Conservation (phyloP, 2,888 invertebrate genomes). For the Macrophya alboannulata region DNA sequence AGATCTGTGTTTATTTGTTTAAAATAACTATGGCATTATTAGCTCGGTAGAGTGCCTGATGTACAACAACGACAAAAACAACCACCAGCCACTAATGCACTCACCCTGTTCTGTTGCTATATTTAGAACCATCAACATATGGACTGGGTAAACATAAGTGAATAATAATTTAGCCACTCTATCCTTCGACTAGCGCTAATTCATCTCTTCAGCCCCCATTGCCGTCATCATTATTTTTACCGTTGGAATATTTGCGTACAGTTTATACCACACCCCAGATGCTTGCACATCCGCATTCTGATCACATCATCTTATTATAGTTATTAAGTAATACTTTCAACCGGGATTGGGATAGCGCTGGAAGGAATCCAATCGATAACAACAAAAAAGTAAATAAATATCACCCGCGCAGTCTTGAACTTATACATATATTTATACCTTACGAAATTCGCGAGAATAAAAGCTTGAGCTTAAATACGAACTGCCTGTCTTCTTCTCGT, state of each 20-base stretch:
- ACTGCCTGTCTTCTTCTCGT: background rate
- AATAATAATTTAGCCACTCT: constrained; percentile 38
- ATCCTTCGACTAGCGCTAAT: constrained; percentile 33
- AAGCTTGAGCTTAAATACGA: too few species aligned
- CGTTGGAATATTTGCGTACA: constrained; percentile 12
- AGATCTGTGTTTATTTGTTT: background rate
- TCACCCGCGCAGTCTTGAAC: background rate
- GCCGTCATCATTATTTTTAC: constrained; percentile 45
- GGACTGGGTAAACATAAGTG: constrained; percentile 41
- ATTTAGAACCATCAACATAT: constrained; percentile 43
- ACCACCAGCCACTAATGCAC: background rate
- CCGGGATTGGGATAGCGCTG: background rate
- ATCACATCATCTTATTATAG: constrained; percentile 24
- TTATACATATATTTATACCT: too few species aligned
- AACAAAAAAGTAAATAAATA: background rate
- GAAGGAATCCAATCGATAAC: background rate
- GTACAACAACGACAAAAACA: background rate
- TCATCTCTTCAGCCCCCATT: constrained; percentile 32
- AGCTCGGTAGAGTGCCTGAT: background rate
- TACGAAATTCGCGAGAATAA: too few species aligned
- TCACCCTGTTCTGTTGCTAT: constrained; percentile 27
- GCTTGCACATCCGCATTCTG: constrained; percentile 10
- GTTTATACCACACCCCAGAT: constrained; percentile 9
- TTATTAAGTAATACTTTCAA: constrained; percentile 1
- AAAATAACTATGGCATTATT: constrained; percentile 6